phyloP scores from a whole-genome alignment of 2,888 invertebrate species.

The Eupithecia tripunctaria region DNA sequence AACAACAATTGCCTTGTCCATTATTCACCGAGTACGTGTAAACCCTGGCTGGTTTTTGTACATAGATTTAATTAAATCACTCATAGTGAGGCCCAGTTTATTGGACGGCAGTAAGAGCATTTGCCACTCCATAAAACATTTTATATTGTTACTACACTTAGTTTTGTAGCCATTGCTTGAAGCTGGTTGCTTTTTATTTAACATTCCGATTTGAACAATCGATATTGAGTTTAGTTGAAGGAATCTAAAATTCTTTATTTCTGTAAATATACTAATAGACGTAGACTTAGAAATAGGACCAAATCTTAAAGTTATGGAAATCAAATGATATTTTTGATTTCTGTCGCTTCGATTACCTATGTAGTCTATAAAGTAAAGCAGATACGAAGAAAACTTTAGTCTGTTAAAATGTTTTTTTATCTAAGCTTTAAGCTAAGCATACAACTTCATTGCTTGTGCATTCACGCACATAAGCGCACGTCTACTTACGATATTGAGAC shows the following conservation, averaged over 20 bases:
- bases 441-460: too few relatives aligned
- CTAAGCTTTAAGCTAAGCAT: too few relatives aligned
- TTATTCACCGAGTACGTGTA: constrained; percentile 16
- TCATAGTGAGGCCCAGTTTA: constrained; percentile 50
- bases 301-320: not conserved
- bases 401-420: too few relatives aligned
- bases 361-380: too few relatives aligned
- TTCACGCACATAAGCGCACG: too few relatives aligned
- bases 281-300: not conserved
- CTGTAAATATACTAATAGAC: not conserved
- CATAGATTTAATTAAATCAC: constrained; percentile 58
- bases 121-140: constrained; percentile 13
- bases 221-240: not conserved
- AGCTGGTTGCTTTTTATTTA: not conserved
- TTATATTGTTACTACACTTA: not conserved
- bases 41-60: constrained; percentile 39
- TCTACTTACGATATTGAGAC: too few relatives aligned
- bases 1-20: constrained; percentile 26
- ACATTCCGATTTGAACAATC: too few relatives aligned
- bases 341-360: not conserved
- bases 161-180: not conserved
- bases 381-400: not conserved
- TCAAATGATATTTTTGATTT: not conserved
- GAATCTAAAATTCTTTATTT: not conserved
- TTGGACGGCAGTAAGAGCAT: constrained; percentile 37